Evolutionary conservation across 2,888 invertebrate genomes (phyloP).

Genomic region (Tiliacea aurago): DNA sequence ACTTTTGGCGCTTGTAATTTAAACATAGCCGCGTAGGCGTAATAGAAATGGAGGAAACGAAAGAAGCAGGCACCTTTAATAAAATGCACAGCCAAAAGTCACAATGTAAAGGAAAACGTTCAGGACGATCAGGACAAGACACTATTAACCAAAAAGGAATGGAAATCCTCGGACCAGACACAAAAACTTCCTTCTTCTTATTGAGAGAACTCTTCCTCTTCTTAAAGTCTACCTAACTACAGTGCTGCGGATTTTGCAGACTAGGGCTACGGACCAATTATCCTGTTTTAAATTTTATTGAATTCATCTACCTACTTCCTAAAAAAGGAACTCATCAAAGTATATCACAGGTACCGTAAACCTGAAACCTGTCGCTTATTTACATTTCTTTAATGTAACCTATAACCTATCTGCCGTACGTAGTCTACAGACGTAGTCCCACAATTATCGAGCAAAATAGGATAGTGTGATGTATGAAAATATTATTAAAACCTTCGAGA

Average conservation of each 20-base stretch:
- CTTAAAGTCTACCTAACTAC: background rate
- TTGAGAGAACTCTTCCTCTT: background rate
- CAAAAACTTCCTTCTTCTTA: background rate
- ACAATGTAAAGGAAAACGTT: background rate
- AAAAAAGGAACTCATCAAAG: background rate
- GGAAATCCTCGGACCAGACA: background rate
- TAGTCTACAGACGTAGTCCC: background rate
- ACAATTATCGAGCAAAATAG: no score
- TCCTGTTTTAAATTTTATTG: background rate
- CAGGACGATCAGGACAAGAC: background rate
- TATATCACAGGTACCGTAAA: background rate
- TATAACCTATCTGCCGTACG: background rate
- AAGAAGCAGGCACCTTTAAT: background rate
- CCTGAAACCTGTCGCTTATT: background rate
- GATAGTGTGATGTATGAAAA: background rate
- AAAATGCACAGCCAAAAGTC: background rate
- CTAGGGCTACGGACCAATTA: background rate
- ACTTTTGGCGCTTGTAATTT: background rate
- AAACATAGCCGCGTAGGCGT: background rate
- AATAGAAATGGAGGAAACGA: background rate
- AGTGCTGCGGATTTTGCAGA: background rate
- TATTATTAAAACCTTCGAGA: background rate
- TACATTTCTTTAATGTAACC: background rate
- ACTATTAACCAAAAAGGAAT: background rate
- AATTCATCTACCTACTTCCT: background rate